A percentile compares a stretch with the other conserved stretches of the same genome.
phyloP scores from a whole-genome alignment of 2,797 vertebrate species.

The Scolopax bukidnonensis region DNA sequence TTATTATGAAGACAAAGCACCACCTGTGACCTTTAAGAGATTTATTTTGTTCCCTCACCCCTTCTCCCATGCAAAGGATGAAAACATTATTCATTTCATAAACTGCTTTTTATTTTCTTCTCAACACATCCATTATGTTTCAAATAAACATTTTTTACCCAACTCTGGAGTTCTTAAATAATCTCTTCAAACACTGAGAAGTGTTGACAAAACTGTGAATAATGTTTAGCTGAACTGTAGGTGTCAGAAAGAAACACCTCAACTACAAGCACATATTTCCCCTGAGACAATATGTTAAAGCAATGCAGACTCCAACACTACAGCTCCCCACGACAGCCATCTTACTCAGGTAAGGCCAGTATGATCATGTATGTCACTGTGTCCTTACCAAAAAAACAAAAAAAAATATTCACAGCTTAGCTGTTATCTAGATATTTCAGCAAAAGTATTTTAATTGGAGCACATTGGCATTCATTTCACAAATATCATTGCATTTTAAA shows the following conservation, averaged over 20 bases:
- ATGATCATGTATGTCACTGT: not conserved
- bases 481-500: not conserved
- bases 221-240: not conserved
- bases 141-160: not conserved
- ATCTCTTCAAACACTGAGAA: conserved; percentile 20
- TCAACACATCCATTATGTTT: conserved; percentile 36
- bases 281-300: not conserved
- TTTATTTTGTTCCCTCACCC: conserved; percentile 18
- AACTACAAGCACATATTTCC: not conserved
- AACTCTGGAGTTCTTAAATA: conserved; percentile 4
- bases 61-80: not conserved
- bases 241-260: conserved; percentile 14
- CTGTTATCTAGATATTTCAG: not conserved
- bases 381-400: not conserved
- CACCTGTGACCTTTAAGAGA: conserved; percentile 11
- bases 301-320: not conserved
- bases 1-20: conserved; percentile 41
- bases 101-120: conserved; percentile 30
- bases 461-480: not conserved
- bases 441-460: not conserved
- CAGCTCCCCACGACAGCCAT: not conserved
- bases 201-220: conserved; percentile 40
- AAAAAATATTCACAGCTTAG: not conserved
- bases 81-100: conserved; percentile 33
- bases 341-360: not conserved